A percentile compares a stretch with the other conserved stretches of the same genome.
These are phyloP conservation scores for Eumacrocentrus americanus DNA, from an alignment of 2,888 invertebrate species.

Conservation along the genomic window DNA sequence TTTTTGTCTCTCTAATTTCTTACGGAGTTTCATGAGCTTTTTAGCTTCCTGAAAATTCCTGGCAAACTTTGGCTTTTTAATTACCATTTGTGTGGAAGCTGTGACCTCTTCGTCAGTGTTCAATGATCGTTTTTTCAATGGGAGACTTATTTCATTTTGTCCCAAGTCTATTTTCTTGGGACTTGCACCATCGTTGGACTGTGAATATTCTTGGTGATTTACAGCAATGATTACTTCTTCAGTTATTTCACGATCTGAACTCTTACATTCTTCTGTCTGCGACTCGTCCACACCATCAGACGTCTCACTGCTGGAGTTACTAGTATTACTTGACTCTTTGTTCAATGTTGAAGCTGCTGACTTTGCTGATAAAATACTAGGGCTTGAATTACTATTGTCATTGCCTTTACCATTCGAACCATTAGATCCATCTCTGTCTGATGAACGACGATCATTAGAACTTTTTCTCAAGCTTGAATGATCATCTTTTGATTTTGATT, in stretches of 20 bases:
- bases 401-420: slow-evolving; percentile 64
- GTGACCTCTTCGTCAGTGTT: slow-evolving; percentile 35
- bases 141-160: slow-evolving; percentile 43
- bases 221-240: slow-evolving; percentile 24
- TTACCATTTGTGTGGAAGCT: slow-evolving; percentile 46
- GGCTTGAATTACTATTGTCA: slow-evolving; percentile 61
- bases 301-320: slow-evolving; percentile 59
- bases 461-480: slow-evolving; percentile 73
- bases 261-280: slow-evolving; percentile 37
- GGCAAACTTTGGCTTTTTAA: slow-evolving; percentile 73
- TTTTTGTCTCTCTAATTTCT: slow-evolving; percentile 69
- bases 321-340: slow-evolving; percentile 65
- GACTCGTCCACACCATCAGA: slow-evolving; percentile 52
- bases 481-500: slow-evolving; percentile 69
- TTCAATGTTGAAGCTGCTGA: slow-evolving; percentile 62
- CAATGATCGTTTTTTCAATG: slow-evolving; percentile 54
- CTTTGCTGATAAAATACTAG: slow-evolving; percentile 56
- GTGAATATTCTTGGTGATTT: not conserved
- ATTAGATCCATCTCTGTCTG: slow-evolving; percentile 81
- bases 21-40: slow-evolving; percentile 71
- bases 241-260: slow-evolving; percentile 20
- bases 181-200: not conserved
- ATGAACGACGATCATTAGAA: slow-evolving; percentile 72
- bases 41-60: slow-evolving; percentile 73
- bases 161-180: slow-evolving; percentile 38